phyloP scores from a whole-genome alignment of 2,797 vertebrate genomes.

The Chanos chanos region DNA sequence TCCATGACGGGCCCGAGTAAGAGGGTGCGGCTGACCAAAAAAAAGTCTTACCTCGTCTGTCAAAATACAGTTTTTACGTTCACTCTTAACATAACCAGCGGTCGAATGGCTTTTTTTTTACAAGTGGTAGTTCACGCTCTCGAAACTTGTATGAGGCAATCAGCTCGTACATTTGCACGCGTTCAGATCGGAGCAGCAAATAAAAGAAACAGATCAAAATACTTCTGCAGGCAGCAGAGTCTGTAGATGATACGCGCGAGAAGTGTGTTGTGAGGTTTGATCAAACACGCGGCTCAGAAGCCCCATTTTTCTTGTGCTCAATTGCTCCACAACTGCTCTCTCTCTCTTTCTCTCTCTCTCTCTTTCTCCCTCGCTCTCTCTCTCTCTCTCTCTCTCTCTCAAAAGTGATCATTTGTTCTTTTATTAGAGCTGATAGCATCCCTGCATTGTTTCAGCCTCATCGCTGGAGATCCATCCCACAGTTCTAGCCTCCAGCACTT shows the following conservation, averaged over 20 bases:
- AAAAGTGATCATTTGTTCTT: conserved; percentile 89
- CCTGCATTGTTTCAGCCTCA: conserved; percentile 83
- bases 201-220: background rate
- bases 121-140: no score
- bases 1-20: conserved; percentile 10
- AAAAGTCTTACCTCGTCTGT: background rate
- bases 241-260: conserved; percentile 26
- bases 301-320: conserved; percentile 88
- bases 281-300: conserved; percentile 56
- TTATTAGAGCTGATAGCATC: conserved; percentile 90
- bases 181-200: background rate
- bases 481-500: conserved; percentile 91
- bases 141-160: background rate
- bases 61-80: conserved; percentile 9
- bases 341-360: no score
- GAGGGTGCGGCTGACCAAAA: conserved; percentile 6
- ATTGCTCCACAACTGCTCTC: conserved; percentile 74
- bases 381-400: conserved; percentile 57
- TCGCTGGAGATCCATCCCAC: conserved; percentile 82
- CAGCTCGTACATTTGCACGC: background rate
- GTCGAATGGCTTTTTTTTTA: background rate
- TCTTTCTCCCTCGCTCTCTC: conserved; percentile 39
- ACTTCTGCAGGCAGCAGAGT: background rate
- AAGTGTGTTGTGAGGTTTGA: background rate
- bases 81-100: background rate